Evolutionary conservation across 2,113 vertebrate genomes (phyloP).

Genomic region (Alectura lathami): DNA sequence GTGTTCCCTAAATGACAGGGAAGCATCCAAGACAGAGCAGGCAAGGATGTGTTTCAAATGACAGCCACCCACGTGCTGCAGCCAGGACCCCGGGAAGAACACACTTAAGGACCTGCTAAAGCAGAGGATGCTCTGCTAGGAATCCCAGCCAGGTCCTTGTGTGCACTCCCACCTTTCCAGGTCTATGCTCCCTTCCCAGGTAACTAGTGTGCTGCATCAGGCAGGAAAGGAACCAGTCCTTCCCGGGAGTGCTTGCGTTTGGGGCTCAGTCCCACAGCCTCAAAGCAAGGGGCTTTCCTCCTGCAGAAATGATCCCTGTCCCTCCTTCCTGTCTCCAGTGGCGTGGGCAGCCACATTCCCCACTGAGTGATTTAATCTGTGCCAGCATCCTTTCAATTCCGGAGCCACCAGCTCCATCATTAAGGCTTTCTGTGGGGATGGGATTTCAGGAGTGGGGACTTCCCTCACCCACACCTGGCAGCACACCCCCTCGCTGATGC

Average conservation of each 20-base stretch:
- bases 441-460: background rate
- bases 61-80: background rate
- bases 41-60: background rate
- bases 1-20: background rate
- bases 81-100: background rate
- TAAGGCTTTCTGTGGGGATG: background rate
- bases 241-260: background rate
- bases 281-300: background rate
- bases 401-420: background rate
- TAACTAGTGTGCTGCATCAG: background rate
- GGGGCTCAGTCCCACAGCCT: background rate
- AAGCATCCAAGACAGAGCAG: too few relatives aligned
- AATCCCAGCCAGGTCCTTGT: background rate
- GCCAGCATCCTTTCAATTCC: background rate
- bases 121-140: accelerated
- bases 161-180: background rate
- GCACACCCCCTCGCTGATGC: background rate
- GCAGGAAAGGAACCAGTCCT: background rate
- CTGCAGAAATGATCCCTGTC: background rate
- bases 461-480: accelerated
- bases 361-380: background rate
- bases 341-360: accelerated
- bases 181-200: background rate
- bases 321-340: accelerated
- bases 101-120: accelerated